Evolutionary conservation across 2,888 invertebrate genomes (phyloP), one percentile per base, ranked within the genome.

Genomic region (Augochlorella aurata): DNA sequence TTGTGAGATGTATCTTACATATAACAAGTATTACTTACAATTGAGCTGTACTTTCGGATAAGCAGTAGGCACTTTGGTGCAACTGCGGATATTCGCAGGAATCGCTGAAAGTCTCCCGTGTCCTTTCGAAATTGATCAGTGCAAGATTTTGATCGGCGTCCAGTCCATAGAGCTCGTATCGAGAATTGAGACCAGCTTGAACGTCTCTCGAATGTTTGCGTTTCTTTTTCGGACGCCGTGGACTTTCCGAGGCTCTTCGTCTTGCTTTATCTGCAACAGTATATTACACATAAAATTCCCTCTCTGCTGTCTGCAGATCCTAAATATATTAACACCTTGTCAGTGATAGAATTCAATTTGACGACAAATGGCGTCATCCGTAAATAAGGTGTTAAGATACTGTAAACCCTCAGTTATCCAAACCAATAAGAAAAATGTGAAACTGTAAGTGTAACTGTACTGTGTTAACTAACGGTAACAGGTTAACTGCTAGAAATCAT

Each of bases 41-140:
- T 86, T 93, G 92, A 88, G 93, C 90, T 82, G 91, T 88, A 86
- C 90, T 93, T 87, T 92, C 92, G 67, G 93, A 91, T 88, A 93
- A 90, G 87, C 91, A 92, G 89, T 92, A 93, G 91, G 93, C 92
- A 90, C 92, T 93, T 89, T 89, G 93, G 90, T 93, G 91, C 84
- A 93, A 89, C 86, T 91, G 90, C 78, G 92, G 89, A 83, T 91
- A 92, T 73, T 93, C 91, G 88, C 88, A 90, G 82, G 89, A 86
- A 73, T 92, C 91, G 83, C 85, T 90, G 77, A 91, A 88, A 69
- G 90, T 90, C 81, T 92, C 91, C 58, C 91, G 89, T 68, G 90
- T 84, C 76, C 90, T 89, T 77, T 91, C 90, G 79, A 91, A 92
- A 87, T 92, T 91, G 78, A 93, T 91, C 84, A 92, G 85, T 44